Evolutionary conservation across 1,140 invertebrate genomes (phyloP).

Genomic region (Bombus terrestris): DNA sequence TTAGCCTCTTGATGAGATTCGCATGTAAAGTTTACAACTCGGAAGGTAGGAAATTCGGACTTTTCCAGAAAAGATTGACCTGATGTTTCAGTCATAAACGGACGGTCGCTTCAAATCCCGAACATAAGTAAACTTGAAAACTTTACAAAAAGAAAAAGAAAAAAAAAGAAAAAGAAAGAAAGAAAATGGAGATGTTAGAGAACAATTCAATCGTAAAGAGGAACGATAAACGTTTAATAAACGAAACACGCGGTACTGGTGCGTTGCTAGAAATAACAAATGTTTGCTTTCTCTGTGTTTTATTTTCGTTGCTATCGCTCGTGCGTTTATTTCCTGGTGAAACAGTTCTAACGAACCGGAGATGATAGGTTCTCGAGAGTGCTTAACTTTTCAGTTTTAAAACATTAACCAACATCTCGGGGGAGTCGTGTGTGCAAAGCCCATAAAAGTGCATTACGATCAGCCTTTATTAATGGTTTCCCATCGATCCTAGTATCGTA

Average conservation of each 20-base stretch:
- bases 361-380: not conserved
- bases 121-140: not conserved
- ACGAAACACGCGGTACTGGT: no score
- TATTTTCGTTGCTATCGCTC: not conserved
- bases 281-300: not conserved
- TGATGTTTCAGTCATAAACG: no score
- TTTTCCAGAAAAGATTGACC: no score
- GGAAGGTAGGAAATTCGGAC: no score
- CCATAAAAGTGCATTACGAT: constrained; percentile 33
- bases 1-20: no score
- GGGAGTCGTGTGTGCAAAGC: constrained; percentile 28
- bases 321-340: constrained; percentile 19
- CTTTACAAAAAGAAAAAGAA: not conserved
- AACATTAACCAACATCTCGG: constrained; percentile 14
- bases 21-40: no score
- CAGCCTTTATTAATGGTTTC: not conserved
- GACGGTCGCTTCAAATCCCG: no score
- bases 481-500: not conserved
- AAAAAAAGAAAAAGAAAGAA: no score
- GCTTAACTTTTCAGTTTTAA: constrained; percentile 54
- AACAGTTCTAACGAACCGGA: constrained; percentile 38
- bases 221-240: not conserved
- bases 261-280: not conserved
- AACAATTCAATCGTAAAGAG: not conserved
- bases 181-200: no score